Conservation (phyloP, 2,113 vertebrate genomes). For the Mirounga angustirostris region DNA sequence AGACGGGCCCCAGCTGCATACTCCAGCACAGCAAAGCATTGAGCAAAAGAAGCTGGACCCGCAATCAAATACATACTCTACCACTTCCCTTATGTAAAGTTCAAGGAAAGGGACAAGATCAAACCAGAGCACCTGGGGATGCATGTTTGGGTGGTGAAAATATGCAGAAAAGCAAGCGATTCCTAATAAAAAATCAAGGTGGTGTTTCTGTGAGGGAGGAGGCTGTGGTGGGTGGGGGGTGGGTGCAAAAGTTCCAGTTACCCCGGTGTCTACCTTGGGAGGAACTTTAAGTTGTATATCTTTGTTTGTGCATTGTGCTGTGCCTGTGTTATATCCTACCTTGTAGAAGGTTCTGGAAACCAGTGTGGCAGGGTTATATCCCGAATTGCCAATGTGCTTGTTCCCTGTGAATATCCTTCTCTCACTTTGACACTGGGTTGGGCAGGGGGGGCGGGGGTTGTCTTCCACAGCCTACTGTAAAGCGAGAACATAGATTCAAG, state of each 20-base stretch:
- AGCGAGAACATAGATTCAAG: not conserved
- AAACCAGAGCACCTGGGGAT: not conserved
- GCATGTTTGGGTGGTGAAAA: not conserved
- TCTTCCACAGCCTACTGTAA: not conserved
- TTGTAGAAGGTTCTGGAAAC: not conserved
- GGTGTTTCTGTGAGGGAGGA: not conserved
- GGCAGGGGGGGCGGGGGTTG: too few relatives aligned
- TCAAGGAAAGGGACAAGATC: not conserved
- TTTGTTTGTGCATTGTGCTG: not conserved
- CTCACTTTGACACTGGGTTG: not conserved
- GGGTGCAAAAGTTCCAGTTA: not conserved
- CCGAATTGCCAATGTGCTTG: not conserved
- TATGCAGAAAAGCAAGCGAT: not conserved
- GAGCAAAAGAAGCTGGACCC: not conserved
- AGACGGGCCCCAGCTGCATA: rapidly evolving
- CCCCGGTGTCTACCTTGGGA: not conserved
- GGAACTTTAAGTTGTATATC: not conserved
- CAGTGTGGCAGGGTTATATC: not conserved
- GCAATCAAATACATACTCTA: not conserved
- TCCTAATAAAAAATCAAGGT: not conserved
- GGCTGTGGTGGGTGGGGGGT: not conserved
- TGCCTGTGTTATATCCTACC: not conserved
- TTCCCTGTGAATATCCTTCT: not conserved
- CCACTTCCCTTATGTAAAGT: not conserved
- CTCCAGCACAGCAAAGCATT: rapidly evolving